phyloP scores from a whole-genome alignment of 1,140 invertebrate species.

The Trinorchestia longiramus region DNA sequence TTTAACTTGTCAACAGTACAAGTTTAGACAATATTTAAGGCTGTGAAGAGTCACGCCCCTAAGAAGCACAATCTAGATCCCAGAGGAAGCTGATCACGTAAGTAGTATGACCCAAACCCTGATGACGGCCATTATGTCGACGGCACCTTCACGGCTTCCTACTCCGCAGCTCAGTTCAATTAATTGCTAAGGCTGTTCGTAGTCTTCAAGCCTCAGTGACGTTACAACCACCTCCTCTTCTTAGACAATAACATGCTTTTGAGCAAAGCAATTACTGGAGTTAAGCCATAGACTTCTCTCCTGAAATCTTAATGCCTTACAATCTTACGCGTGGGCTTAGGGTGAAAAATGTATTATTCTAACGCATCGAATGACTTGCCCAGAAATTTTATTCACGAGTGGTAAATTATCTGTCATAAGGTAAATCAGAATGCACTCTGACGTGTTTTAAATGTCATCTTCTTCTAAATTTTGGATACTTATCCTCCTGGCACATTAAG shows the following conservation, averaged over 20 bases:
- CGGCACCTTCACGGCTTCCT: not conserved
- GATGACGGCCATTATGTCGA: not conserved
- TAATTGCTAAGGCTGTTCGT: not conserved
- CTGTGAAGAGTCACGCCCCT: not conserved
- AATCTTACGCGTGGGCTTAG: not conserved
- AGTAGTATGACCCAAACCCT: not conserved
- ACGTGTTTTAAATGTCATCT: not conserved
- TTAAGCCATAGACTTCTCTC: not conserved
- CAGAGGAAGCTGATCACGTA: not conserved
- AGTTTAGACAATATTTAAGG: not conserved
- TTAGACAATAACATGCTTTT: not conserved
- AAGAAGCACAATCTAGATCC: not conserved
- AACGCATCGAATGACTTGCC: not conserved
- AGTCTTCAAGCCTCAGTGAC: not conserved
- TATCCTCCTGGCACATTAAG: too few relatives aligned
- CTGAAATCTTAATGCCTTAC: not conserved
- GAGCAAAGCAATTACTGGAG: not conserved
- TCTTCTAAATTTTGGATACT: too few relatives aligned
- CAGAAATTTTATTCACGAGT: not conserved
- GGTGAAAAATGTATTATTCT: not conserved
- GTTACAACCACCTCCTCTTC: not conserved
- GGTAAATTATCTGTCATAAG: not conserved
- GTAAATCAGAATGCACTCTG: not conserved
- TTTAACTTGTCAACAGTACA: not conserved
- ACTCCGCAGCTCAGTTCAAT: not conserved